Percentiles rank a stretch among this genome's conserved stretches.
Evolutionary conservation across 1,140 invertebrate genomes (phyloP).

Genomic region (Holcopasites calliopsidis): DNA sequence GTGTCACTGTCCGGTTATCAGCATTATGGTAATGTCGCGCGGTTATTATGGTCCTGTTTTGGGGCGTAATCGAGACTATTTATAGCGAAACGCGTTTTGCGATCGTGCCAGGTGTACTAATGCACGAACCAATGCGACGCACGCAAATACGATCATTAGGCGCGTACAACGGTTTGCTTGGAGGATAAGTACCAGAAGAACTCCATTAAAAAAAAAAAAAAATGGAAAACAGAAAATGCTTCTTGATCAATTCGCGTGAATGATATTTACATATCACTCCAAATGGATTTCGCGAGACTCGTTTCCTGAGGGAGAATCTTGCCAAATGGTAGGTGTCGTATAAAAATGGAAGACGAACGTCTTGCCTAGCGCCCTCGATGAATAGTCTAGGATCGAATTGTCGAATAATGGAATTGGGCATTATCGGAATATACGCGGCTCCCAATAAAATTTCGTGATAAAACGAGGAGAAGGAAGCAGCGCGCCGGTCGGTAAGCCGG

Average conservation of each 20-base stretch:
- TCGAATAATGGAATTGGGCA: constrained; percentile 55
- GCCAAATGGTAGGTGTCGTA: constrained; percentile 28
- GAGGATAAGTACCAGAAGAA: background rate
- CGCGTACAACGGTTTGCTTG: background rate
- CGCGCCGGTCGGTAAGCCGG: constrained; percentile 34
- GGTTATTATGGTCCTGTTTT: constrained; percentile 57
- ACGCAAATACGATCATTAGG: constrained; percentile 65
- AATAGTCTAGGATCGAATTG: background rate
- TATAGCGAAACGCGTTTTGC: constrained; percentile 60
- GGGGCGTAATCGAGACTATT: constrained; percentile 54
- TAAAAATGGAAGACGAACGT: constrained; percentile 46
- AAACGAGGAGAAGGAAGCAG: constrained; percentile 30
- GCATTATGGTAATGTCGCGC: constrained; percentile 61
- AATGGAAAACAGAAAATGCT: background rate
- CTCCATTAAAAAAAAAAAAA: background rate
- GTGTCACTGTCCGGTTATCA: constrained; percentile 59
- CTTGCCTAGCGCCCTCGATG: constrained; percentile 3
- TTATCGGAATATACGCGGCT: constrained; percentile 52
- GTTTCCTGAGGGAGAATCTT: constrained; percentile 29
- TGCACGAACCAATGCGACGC: constrained; percentile 49
- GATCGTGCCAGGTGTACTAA: constrained; percentile 52
- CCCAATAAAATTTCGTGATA: constrained; percentile 54
- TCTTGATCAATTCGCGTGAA: background rate
- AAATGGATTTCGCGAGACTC: constrained; percentile 44
- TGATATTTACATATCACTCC: no score